Conservation (phyloP, 2,797 vertebrate species). For the Lateolabrax maculatus region DNA sequence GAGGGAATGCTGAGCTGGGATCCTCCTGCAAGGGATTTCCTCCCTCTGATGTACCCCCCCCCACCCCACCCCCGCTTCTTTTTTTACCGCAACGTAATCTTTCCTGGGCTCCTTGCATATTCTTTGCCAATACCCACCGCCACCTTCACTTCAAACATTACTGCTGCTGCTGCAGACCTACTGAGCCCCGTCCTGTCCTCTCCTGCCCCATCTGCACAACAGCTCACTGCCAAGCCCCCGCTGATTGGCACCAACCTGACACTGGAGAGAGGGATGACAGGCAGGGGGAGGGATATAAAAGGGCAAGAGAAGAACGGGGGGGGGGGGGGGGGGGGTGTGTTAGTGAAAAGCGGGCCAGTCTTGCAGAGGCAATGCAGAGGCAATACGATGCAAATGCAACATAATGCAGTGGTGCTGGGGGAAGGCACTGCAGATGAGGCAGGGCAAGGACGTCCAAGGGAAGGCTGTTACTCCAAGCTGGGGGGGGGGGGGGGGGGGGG, state of each 20-base stretch:
- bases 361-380: conserved; percentile 81
- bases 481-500: too few relatives aligned
- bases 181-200: conserved; percentile 4
- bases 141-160: conserved; percentile 11
- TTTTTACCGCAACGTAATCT: conserved; percentile 66
- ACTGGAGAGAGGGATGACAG: conserved; percentile 33
- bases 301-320: conserved; percentile 35
- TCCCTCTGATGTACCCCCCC: conserved; percentile 70
- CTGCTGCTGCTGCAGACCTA: conserved; percentile 26
- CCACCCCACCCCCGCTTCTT: conserved; percentile 5
- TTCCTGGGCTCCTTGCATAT: conserved; percentile 56
- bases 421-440: conserved; percentile 71
- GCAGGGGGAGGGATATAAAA: conserved; percentile 12
- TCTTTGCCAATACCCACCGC: conserved; percentile 38
- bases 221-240: conserved; percentile 41
- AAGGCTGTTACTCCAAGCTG: conserved; percentile 21
- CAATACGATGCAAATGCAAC: conserved; percentile 81
- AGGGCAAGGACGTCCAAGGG: conserved; percentile 59
- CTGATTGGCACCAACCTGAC: conserved; percentile 56
- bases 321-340: neutral
- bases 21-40: conserved; percentile 83
- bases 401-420: conserved; percentile 78
- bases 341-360: conserved; percentile 23
- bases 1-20: conserved; percentile 77
- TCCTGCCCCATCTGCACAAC: conserved; percentile 27